Percentiles rank a stretch among this genome's conserved stretches.
Evolutionary conservation across 2,888 invertebrate genomes (phyloP).

Genomic region (Chrysolina haemoptera): DNA sequence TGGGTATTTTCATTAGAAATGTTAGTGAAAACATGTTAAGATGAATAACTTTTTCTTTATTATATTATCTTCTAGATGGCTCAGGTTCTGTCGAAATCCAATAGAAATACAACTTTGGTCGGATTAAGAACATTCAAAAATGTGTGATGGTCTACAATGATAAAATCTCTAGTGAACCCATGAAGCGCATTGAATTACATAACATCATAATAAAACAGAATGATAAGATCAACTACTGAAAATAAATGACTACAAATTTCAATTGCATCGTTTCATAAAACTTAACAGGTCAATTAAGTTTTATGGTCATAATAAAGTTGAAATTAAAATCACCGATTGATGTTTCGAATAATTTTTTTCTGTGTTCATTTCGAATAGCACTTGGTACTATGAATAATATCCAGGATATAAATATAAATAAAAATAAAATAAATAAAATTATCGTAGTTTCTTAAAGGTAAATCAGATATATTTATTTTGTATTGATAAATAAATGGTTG

Average conservation of each 20-base stretch:
- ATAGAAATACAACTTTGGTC: not conserved
- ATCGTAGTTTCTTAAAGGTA: no score
- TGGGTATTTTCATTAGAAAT: not conserved
- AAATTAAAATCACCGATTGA: no score
- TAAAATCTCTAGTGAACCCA: constrained; percentile 3
- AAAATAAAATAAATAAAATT: no score
- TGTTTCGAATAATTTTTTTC: no score
- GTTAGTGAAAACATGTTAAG: not conserved
- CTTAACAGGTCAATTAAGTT: not conserved
- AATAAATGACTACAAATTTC: not conserved
- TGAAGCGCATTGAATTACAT: constrained; percentile 12
- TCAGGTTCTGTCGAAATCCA: not conserved
- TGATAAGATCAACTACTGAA: constrained; percentile 3
- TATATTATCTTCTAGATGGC: not conserved
- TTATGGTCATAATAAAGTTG: no score
- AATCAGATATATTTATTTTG: no score
- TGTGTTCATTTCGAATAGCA: no score
- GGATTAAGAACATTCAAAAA: not conserved
- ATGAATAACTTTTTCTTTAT: not conserved
- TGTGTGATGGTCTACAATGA: constrained; percentile 16
- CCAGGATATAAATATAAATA: no score
- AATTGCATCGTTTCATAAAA: not conserved
- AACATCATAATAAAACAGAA: constrained; percentile 16
- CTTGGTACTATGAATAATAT: no score
- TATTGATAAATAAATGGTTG: no score